These are phyloP conservation scores for Nannospalax galili DNA, from an alignment of 2,113 vertebrate species.

Conservation along the genomic window DNA sequence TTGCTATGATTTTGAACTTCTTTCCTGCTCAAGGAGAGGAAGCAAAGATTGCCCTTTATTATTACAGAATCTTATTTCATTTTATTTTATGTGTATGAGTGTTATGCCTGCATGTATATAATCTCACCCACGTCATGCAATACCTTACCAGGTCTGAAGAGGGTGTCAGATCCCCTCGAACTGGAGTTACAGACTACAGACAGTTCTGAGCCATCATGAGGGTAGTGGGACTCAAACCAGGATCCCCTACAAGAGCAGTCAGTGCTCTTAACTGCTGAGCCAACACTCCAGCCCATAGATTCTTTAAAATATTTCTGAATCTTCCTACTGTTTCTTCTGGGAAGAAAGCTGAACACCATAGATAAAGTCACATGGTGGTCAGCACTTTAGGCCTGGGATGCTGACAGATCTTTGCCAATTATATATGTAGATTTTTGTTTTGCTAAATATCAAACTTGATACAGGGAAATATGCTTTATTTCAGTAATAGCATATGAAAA, in stretches of 20 bases:
- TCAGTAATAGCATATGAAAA: constrained; percentile 25
- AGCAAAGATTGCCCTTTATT: neutral
- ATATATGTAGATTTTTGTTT: constrained; percentile 28
- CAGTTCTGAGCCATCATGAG: too few relatives aligned
- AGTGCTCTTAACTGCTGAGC: too few relatives aligned
- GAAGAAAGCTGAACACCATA: neutral
- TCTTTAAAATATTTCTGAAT: neutral
- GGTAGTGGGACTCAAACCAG: too few relatives aligned
- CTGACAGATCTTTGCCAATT: neutral
- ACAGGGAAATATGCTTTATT: neutral
- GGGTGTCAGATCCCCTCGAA: too few relatives aligned
- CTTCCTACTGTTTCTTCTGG: neutral
- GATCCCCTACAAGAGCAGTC: too few relatives aligned
- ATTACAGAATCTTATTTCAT: too few relatives aligned
- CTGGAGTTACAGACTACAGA: too few relatives aligned
- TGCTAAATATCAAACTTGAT: constrained; percentile 12
- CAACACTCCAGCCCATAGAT: too few relatives aligned
- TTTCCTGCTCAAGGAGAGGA: neutral
- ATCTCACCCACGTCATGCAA: too few relatives aligned
- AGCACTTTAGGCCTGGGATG: neutral
- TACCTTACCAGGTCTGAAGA: too few relatives aligned
- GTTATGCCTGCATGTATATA: too few relatives aligned
- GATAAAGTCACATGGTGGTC: neutral
- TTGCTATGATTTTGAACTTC: neutral
- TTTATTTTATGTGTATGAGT: too few relatives aligned